These are phyloP conservation scores for Aporrectodea caliginosa DNA, from an alignment of 1,140 invertebrate genomes.

Conservation along the genomic window DNA sequence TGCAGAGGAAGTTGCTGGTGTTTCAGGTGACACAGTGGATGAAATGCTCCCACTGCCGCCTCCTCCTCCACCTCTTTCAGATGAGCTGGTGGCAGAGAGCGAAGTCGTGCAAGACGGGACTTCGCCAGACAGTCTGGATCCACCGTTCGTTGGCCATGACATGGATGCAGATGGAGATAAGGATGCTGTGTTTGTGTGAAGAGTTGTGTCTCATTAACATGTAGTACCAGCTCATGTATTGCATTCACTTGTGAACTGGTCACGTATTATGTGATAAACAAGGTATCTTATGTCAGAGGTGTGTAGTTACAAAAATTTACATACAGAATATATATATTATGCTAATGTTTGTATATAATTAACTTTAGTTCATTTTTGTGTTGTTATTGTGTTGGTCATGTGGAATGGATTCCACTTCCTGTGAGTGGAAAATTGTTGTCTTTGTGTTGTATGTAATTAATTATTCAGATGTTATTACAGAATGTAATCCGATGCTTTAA, in stretches of 20 bases:
- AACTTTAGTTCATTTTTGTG: too few relatives aligned
- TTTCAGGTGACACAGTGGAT: not conserved
- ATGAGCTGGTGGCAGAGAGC: not conserved
- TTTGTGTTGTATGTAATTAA: too few relatives aligned
- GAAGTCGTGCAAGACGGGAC: not conserved
- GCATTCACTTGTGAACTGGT: not conserved
- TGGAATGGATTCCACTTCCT: too few relatives aligned
- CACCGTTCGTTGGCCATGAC: not conserved
- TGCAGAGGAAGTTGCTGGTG: not conserved
- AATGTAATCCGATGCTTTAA: too few relatives aligned
- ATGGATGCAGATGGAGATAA: not conserved
- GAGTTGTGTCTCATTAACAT: not conserved
- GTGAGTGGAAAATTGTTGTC: too few relatives aligned
- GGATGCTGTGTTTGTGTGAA: not conserved
- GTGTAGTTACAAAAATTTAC: too few relatives aligned
- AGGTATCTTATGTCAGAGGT: too few relatives aligned
- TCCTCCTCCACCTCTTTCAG: not conserved
- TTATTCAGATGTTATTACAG: too few relatives aligned
- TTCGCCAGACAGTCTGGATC: too few relatives aligned
- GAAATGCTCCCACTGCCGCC: not conserved
- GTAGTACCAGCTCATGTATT: not conserved
- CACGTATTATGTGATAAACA: not conserved
- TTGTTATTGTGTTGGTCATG: too few relatives aligned
- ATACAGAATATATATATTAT: too few relatives aligned
- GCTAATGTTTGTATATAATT: too few relatives aligned